Conservation (phyloP, 2,888 invertebrate genomes). For the Lasioglossum malachurum region DNA sequence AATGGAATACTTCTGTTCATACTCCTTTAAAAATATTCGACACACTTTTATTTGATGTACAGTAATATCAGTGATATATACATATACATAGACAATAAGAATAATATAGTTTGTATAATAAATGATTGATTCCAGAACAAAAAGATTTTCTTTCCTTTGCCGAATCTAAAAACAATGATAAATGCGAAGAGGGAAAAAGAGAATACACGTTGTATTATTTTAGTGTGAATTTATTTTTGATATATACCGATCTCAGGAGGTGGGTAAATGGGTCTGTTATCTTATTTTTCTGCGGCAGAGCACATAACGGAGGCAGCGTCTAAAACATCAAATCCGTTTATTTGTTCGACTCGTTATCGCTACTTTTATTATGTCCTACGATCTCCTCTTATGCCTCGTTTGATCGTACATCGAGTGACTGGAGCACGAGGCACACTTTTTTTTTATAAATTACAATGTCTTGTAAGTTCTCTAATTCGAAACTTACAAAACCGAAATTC, state of each 20-base stretch:
- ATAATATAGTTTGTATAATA: conserved; percentile 59
- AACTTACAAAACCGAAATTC: conserved; percentile 20
- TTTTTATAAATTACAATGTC: conserved; percentile 9
- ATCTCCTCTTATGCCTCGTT: conserved; percentile 62
- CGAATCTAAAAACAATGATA: background rate
- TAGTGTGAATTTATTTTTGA: conserved; percentile 74
- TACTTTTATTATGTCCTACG: conserved; percentile 69
- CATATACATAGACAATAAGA: conserved; percentile 49
- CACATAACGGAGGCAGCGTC: conserved; percentile 76
- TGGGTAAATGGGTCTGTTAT: conserved; percentile 68
- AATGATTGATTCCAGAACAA: conserved; percentile 9
- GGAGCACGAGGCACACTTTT: conserved; percentile 66
- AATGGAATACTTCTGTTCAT: background rate
- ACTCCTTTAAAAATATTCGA: background rate
- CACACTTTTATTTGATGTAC: conserved; percentile 12
- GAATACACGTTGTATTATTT: conserved; percentile 58
- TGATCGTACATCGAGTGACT: conserved; percentile 72
- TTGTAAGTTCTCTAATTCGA: conserved; percentile 1
- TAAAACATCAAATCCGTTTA: conserved; percentile 81
- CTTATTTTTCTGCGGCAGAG: conserved; percentile 68
- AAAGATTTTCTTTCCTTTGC: background rate
- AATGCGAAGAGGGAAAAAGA: conserved; percentile 17
- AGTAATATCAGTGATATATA: conserved; percentile 17
- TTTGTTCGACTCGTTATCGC: conserved; percentile 73
- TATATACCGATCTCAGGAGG: conserved; percentile 68